These are phyloP conservation scores for Patella depressa DNA, from an alignment of 2,888 invertebrate genomes.

Conservation along the genomic window DNA sequence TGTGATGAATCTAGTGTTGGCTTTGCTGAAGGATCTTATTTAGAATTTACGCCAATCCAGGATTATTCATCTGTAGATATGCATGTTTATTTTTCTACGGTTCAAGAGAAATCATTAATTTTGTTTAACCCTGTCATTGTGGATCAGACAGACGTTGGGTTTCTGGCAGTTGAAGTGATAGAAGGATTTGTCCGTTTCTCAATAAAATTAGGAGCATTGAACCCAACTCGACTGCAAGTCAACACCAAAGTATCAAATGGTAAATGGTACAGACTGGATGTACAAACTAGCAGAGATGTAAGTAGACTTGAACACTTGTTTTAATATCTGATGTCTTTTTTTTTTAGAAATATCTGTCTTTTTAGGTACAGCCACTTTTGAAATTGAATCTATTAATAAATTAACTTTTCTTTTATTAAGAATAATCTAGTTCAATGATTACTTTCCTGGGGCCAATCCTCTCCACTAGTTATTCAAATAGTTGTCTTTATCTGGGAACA, in stretches of 20 bases:
- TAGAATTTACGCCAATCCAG: slow-evolving; percentile 88
- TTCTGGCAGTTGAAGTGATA: slow-evolving; percentile 90
- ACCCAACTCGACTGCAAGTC: slow-evolving; percentile 83
- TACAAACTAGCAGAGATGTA: slow-evolving; percentile 57
- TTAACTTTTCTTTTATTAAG: no score
- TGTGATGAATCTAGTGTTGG: slow-evolving; percentile 93
- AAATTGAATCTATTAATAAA: no score
- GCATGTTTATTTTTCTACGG: slow-evolving; percentile 89
- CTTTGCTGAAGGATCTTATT: slow-evolving; percentile 89
- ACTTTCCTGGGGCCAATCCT: no score
- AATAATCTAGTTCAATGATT: no score
- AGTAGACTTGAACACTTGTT: slow-evolving; percentile 25
- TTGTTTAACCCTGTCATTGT: slow-evolving; percentile 87
- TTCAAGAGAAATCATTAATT: slow-evolving; percentile 87
- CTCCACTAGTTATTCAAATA: no score
- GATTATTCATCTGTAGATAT: slow-evolving; percentile 89
- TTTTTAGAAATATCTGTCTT: not conserved
- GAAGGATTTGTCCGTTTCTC: slow-evolving; percentile 89
- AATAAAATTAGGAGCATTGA: slow-evolving; percentile 80
- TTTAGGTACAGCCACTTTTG: not conserved
- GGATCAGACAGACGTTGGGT: slow-evolving; percentile 79
- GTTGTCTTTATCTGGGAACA: no score
- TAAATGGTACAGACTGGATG: slow-evolving; percentile 88
- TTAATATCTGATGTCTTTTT: not conserved
- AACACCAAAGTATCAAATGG: slow-evolving; percentile 84